Base-by-base conservation (phyloP, 1,140 invertebrate species). In the Polyergus mexicanus region DNA sequence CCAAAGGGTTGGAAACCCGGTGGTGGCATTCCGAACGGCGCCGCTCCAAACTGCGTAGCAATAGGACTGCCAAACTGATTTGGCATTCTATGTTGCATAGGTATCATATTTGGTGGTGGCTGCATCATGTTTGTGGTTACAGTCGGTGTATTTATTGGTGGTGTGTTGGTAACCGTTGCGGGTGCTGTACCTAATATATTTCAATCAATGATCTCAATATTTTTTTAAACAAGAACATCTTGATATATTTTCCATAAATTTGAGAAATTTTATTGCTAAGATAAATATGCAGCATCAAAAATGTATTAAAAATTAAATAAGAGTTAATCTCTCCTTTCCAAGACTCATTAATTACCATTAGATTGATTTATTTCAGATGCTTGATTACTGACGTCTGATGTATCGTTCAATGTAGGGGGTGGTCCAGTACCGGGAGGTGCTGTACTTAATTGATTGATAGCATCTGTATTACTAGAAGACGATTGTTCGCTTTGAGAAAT, bases 21-120 rank as follows among this genome's bases (percentile, higher is more conserved):
- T 7, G 96, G 96, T 38, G 96, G 97, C 95, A 97, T 96, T 38
- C 96, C 96, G 91, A 96, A 97, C 2, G 97, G 97, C 2, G 97
- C 96, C 84, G 95, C 95, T 47, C 96, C 96, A 92, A 97, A 96
- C 32, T 94, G 94, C 32, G 92, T 85, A 94, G 95, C 85, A 95
- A 95, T 90, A 94, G 96, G 96, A 2, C 95, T 96, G 41, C 95
- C 95, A 92, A 96, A 96, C 41, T 96, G 94, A 72, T 92, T 94
- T 84, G 96, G 96, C 95, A 97, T 96, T 62, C 96, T 95, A 44
- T 95, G 96, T 62, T 95, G 95, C 86, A 96, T 96, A 68, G 95
- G 95, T 88, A 96, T 94, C 94, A 95, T 95, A 85, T 95, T 95
- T 41, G 95, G 95, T n/a, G 95, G 95, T 19, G 96, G 95, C 91